Conservation (phyloP, 1,140 invertebrate genomes). For the Pantala flavescens region DNA sequence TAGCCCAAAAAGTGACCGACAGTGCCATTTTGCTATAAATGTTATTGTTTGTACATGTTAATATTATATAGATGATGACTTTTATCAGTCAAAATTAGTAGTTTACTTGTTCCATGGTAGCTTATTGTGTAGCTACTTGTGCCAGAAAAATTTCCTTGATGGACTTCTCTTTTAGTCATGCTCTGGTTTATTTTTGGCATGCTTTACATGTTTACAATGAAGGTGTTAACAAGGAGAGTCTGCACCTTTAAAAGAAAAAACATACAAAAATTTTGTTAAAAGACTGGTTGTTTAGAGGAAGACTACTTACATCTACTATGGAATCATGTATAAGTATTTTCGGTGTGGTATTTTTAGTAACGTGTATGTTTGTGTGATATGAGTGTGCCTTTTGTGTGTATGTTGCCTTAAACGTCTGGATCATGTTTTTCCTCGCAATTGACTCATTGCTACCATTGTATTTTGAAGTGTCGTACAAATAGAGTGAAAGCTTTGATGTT, state of each 20-base stretch:
- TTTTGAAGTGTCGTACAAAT: neutral
- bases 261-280: neutral
- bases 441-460: neutral
- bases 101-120: neutral
- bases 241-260: neutral
- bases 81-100: neutral
- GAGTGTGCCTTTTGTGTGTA: conserved; percentile 2
- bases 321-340: neutral
- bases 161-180: no score
- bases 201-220: neutral
- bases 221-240: no score
- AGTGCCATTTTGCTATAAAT: conserved; percentile 7
- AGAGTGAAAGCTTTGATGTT: no score
- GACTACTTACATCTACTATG: neutral
- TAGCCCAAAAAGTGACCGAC: conserved; percentile 1
- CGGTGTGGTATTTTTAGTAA: conserved; percentile 1
- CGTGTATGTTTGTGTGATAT: conserved; percentile 6
- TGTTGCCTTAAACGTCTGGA: neutral
- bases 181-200: neutral
- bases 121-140: neutral
- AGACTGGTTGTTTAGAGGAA: neutral
- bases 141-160: neutral
- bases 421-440: neutral
- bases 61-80: neutral
- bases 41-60: neutral